These are phyloP conservation scores for Drosophila bocki DNA, from an alignment of 1,140 invertebrate genomes.

Conservation along the genomic window DNA sequence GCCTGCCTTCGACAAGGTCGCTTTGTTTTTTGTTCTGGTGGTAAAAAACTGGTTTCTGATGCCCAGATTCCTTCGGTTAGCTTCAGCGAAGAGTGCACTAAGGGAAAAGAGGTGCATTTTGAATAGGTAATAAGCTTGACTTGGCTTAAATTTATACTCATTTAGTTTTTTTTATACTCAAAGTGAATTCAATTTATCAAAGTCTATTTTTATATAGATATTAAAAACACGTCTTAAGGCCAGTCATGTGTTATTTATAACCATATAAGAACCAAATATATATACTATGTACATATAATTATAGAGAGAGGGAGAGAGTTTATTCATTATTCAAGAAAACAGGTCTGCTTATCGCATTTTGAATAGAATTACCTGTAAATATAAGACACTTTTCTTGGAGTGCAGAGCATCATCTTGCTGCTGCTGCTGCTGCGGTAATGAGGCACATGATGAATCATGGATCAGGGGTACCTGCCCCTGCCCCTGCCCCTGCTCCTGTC, in stretches of 20 bases:
- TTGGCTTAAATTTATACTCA: too few species aligned
- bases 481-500: neutral
- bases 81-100: conserved; percentile 12
- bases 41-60: conserved; percentile 30
- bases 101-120: neutral
- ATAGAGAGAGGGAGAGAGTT: neutral
- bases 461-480: conserved; percentile 29
- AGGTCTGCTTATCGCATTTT: neutral
- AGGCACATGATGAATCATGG: conserved; percentile 62
- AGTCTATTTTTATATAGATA: neutral
- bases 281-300: neutral
- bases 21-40: conserved; percentile 25
- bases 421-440: conserved; percentile 49
- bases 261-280: neutral
- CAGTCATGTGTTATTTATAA: neutral
- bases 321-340: neutral
- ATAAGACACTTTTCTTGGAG: conserved; percentile 9
- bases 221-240: neutral
- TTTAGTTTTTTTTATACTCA: neutral
- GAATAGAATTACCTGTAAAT: neutral
- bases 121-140: neutral
- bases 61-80: conserved; percentile 1
- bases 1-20: conserved; percentile 62
- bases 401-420: conserved; percentile 35
- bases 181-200: neutral